Evolutionary conservation across 2,888 invertebrate species (phyloP).

Genomic region (Nomada hirtipes): DNA sequence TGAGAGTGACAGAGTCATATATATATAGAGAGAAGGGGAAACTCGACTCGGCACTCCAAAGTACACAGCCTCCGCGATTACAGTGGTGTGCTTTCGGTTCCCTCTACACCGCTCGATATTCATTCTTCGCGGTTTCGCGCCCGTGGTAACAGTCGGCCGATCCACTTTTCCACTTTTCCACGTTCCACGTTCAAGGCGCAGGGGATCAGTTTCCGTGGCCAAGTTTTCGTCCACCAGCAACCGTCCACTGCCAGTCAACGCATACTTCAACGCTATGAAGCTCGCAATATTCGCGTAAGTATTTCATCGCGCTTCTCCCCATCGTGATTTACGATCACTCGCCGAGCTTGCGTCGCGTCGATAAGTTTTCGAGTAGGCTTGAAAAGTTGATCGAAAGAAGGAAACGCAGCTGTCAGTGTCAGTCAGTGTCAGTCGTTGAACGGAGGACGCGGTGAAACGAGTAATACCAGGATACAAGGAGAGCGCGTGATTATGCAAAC

Average conservation of each 20-base stretch:
- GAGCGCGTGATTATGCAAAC: slow-evolving; percentile 66
- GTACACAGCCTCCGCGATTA: slow-evolving; percentile 82
- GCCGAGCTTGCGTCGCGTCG: no score
- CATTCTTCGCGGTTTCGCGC: slow-evolving; percentile 75
- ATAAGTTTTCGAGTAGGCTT: no score
- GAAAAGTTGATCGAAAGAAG: neutral
- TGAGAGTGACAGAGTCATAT: slow-evolving; percentile 71
- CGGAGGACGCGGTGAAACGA: neutral
- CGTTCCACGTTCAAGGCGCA: slow-evolving; percentile 34
- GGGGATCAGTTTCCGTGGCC: slow-evolving; percentile 19
- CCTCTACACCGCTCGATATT: slow-evolving; percentile 63
- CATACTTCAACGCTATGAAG: slow-evolving; percentile 73
- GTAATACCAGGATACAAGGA: slow-evolving; percentile 49
- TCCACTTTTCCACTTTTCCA: slow-evolving; percentile 34
- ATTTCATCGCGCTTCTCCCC: neutral
- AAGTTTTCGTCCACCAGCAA: slow-evolving; percentile 5
- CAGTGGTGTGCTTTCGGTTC: slow-evolving; percentile 77
- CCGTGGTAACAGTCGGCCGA: slow-evolving; percentile 67
- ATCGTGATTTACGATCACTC: neutral
- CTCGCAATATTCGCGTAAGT: slow-evolving; percentile 77
- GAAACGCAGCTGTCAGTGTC: neutral
- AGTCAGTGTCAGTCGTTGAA: neutral
- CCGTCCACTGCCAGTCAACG: slow-evolving; percentile 44
- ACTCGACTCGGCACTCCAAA: slow-evolving; percentile 80
- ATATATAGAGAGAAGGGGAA: slow-evolving; percentile 82